Evolutionary conservation across 1,140 invertebrate species (phyloP).

Genomic region (Dinoponera quadriceps): DNA sequence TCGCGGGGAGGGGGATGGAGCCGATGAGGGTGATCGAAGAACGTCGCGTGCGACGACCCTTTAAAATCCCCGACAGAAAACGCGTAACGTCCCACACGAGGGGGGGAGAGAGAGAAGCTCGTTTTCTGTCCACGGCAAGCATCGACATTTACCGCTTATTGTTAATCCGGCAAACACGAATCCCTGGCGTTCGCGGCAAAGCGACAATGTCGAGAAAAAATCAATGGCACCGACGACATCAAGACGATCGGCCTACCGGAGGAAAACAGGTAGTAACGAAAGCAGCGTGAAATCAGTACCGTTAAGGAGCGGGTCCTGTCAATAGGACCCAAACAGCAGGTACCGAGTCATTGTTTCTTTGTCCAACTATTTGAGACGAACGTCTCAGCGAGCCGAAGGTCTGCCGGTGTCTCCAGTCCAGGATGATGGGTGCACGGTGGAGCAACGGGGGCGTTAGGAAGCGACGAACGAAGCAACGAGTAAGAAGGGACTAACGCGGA

Average conservation of each 20-base stretch:
- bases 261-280: not conserved
- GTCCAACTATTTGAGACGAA: slow-evolving; percentile 60
- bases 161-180: slow-evolving; percentile 57
- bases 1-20: too few relatives aligned
- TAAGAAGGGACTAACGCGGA: not conserved
- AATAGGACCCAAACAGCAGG: slow-evolving; percentile 70
- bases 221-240: slow-evolving; percentile 65
- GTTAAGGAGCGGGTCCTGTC: slow-evolving; percentile 54
- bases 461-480: not conserved
- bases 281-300: slow-evolving; percentile 22
- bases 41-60: too few relatives aligned
- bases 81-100: too few relatives aligned
- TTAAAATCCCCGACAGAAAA: too few relatives aligned
- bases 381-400: slow-evolving; percentile 6
- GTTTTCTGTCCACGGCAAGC: slow-evolving; percentile 73
- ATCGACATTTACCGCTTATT: slow-evolving; percentile 72
- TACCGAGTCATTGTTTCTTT: slow-evolving; percentile 81
- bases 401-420: not conserved
- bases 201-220: slow-evolving; percentile 38
- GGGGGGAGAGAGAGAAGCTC: slow-evolving; percentile 61
- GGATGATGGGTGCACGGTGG: too few relatives aligned
- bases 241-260: slow-evolving; percentile 41
- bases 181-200: slow-evolving; percentile 1
- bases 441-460: slow-evolving; percentile 7
- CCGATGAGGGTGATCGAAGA: too few relatives aligned